Conservation (phyloP, 1,140 invertebrate genomes). For the Amyelois transitella region DNA sequence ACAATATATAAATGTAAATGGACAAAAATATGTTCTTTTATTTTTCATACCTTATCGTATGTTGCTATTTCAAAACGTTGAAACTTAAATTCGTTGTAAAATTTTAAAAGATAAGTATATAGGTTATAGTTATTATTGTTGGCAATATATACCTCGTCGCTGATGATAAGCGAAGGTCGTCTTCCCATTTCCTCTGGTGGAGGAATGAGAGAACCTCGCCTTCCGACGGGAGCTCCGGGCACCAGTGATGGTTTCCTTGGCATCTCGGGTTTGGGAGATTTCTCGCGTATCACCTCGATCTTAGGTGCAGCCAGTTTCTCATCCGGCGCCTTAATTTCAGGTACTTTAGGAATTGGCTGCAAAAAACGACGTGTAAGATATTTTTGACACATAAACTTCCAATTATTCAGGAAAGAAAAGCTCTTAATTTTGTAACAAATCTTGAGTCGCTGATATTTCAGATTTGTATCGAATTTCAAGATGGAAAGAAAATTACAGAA, state of each 20-base stretch:
- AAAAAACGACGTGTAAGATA: constrained; percentile 7
- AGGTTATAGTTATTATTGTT: neutral
- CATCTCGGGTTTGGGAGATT: constrained; percentile 78
- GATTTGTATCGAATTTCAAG: too few relatives aligned
- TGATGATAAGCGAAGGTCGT: constrained; percentile 91
- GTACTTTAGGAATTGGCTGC: constrained; percentile 74
- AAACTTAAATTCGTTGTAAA: neutral
- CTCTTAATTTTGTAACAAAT: too few relatives aligned
- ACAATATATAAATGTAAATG: constrained; percentile 38
- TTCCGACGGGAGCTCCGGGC: constrained; percentile 78
- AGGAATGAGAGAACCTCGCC: constrained; percentile 89
- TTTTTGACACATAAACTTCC: too few relatives aligned
- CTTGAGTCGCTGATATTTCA: too few relatives aligned
- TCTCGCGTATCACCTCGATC: constrained; percentile 89
- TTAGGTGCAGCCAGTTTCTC: constrained; percentile 83
- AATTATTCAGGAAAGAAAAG: too few relatives aligned
- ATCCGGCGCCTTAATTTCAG: constrained; percentile 83
- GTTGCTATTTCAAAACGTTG: constrained; percentile 21
- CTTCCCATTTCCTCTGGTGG: constrained; percentile 88
- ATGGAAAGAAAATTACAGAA: too few relatives aligned
- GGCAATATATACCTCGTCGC: constrained; percentile 87
- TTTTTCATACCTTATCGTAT: constrained; percentile 46
- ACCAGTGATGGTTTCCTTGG: constrained; percentile 84
- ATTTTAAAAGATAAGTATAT: neutral
- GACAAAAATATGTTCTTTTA: constrained; percentile 13